Evolutionary conservation across 2,888 invertebrate species (phyloP), one percentile per base, ranked within the genome.

Genomic region (Apoda limacodes): DNA sequence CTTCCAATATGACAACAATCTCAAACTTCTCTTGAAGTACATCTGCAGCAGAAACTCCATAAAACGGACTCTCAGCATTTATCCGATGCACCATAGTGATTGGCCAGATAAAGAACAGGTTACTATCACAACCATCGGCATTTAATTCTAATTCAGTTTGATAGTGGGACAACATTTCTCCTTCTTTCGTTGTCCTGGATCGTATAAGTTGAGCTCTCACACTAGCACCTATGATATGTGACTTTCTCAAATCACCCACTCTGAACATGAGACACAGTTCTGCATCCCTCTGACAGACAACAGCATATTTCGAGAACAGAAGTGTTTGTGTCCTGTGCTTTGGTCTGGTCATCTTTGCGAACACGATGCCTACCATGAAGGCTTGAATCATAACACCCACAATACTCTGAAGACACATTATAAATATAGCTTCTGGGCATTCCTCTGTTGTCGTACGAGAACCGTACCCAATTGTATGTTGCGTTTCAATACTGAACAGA

Each of bases 71-170:
- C 17, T 83, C 76, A 1, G 83, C 86, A 60, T 94, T 89, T 55
- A 96, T 95, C 53, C 84, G 84, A 60, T 96, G 96, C 20, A 93
- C 90, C 53, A 95, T 89, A 2, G 92, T 93, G 60, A 93, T 90
- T 0, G 96, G 95, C 95, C 95, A 96, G 46, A 95, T 93, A 60
- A 96, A 90, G 75, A 96, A 94, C 11, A 96, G 75, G 48, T 90
- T 86, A 44, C 92, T 90, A 45, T 89, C 87, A 50, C 92, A 90
- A 35, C 90, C 90, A 57, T 93, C 91, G 9, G 88, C 88, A 47
- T 84, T 82, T 22, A 87, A 65, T 37, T 80, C 74, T 40, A 92
- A 71, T 63, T 92, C 92, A 34, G 88, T 88, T 66, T 93, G 92
- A 58, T 90, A 89, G 60, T 92, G 89, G 6, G 88, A 88, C 41